Conservation (phyloP, 53 echinoderm and acorn worm genomes). For the Mesocentrotus franciscanus region DNA sequence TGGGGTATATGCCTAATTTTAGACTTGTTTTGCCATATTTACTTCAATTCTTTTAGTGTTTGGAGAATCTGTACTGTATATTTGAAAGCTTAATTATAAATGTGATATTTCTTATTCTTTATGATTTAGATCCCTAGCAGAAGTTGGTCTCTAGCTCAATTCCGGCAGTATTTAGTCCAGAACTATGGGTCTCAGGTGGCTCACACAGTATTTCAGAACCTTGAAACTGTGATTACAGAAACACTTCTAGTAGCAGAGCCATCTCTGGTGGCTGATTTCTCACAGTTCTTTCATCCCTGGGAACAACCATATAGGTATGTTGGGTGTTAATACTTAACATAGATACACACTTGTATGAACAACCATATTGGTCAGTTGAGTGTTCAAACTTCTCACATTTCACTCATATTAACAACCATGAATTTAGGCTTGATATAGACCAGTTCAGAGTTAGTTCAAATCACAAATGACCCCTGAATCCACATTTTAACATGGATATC, state of each 20-base stretch:
- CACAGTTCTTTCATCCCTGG: slow-evolving; percentile 76
- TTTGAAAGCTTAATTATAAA: background rate
- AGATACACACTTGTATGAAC: background rate
- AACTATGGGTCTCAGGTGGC: slow-evolving; percentile 81
- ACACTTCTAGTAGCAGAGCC: slow-evolving; percentile 87
- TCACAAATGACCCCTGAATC: background rate
- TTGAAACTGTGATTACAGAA: slow-evolving; percentile 85
- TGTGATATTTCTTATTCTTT: background rate
- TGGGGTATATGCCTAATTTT: background rate
- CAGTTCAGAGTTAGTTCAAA: background rate
- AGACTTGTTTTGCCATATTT: background rate
- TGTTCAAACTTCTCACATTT: background rate
- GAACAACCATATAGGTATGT: slow-evolving; percentile 82
- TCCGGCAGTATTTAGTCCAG: slow-evolving; percentile 77
- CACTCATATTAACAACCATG: background rate
- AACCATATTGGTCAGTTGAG: background rate
- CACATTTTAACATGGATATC: background rate
- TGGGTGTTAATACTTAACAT: background rate
- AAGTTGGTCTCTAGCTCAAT: slow-evolving; percentile 78
- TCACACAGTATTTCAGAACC: slow-evolving; percentile 75
- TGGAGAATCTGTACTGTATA: background rate
- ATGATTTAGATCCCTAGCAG: slow-evolving; percentile 15
- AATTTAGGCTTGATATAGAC: background rate
- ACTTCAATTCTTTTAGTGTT: background rate
- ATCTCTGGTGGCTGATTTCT: slow-evolving; percentile 72